A percentile compares a stretch with the other conserved stretches of the same genome.
These are phyloP conservation scores for Pegoplata infirma DNA, from an alignment of 2,888 invertebrate genomes.

Conservation along the genomic window DNA sequence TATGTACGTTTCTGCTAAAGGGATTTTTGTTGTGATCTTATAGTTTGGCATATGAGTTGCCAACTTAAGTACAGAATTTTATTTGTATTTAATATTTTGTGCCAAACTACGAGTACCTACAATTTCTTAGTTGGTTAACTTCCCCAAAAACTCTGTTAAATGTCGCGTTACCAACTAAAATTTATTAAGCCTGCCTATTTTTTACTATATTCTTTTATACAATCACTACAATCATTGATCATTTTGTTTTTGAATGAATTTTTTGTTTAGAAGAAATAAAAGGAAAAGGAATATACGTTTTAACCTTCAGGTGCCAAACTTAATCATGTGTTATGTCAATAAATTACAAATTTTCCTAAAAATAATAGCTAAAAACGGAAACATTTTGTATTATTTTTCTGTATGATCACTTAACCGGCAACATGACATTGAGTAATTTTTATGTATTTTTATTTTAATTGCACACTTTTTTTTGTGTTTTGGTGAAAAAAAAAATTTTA, in stretches of 20 bases:
- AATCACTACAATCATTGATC: conserved; percentile 1
- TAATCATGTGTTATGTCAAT: conserved; percentile 56
- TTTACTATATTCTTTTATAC: neutral
- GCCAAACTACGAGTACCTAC: too few species aligned
- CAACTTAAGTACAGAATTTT: too few species aligned
- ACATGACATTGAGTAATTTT: conserved; percentile 31
- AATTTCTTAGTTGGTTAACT: too few species aligned
- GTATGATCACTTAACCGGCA: conserved; percentile 38
- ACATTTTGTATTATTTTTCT: too few species aligned
- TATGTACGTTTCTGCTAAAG: too few species aligned
- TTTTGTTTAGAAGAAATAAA: too few species aligned
- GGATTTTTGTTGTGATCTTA: too few species aligned
- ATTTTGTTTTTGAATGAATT: conserved; percentile 7
- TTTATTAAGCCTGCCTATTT: too few species aligned
- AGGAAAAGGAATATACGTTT: conserved; percentile 1
- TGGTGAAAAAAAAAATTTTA: conserved; percentile 11
- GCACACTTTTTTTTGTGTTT: conserved; percentile 7
- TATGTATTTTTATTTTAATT: conserved; percentile 41
- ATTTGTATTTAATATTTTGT: too few species aligned
- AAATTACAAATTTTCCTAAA: conserved; percentile 44
- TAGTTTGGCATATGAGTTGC: too few species aligned
- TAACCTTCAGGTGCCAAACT: conserved; percentile 54
- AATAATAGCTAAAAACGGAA: conserved; percentile 45
- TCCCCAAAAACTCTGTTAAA: too few species aligned
- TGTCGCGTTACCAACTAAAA: too few species aligned